These are phyloP conservation scores for Apistogramma diplotaenia DNA, from an alignment of 2,113 vertebrate species.

Conservation along the genomic window DNA sequence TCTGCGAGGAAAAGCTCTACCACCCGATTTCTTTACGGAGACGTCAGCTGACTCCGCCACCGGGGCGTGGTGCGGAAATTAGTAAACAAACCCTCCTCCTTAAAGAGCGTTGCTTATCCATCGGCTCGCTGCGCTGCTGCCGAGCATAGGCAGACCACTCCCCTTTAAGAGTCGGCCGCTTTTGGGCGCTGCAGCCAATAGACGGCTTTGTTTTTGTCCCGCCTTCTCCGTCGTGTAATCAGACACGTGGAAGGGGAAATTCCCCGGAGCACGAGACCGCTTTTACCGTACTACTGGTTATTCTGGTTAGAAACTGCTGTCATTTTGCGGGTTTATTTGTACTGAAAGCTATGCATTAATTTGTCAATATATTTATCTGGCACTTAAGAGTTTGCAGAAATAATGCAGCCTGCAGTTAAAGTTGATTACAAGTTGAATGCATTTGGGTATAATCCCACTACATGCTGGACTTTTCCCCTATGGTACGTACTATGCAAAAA, in stretches of 20 bases:
- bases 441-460: neutral
- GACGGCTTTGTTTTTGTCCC: constrained; percentile 74
- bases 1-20: constrained; percentile 53
- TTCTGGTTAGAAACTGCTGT: neutral
- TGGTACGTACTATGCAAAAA: neutral
- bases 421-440: neutral
- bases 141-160: neutral
- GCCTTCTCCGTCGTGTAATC: constrained; percentile 50
- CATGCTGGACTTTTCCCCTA: neutral
- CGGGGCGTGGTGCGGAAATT: constrained; percentile 43
- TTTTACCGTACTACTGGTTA: constrained; percentile 23
- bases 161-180: constrained; percentile 15
- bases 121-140: neutral
- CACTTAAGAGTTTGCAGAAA: neutral
- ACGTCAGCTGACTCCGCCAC: constrained; percentile 66
- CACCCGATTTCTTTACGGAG: constrained; percentile 55
- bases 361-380: neutral
- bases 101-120: constrained; percentile 33
- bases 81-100: constrained; percentile 59
- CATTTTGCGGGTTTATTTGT: neutral
- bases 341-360: neutral
- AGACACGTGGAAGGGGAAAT: constrained; percentile 82
- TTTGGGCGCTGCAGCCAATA: constrained; percentile 57
- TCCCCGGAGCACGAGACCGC: constrained; percentile 72
- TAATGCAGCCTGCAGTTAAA: neutral